Conservation (phyloP, 2,113 vertebrate species). For the Brachirus orientalis region DNA sequence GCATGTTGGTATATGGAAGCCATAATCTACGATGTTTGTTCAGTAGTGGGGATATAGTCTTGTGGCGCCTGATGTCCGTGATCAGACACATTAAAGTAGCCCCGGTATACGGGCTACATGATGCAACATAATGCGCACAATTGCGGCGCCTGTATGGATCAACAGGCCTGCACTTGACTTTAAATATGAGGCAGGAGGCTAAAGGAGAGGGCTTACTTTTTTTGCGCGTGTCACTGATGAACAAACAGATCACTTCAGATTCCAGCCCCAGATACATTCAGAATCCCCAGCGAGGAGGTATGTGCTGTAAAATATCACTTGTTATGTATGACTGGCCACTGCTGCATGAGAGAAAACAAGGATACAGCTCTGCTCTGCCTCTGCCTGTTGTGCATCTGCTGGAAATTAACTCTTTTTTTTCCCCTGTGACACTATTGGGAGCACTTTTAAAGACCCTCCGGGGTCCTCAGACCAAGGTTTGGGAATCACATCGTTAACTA, state of each 20-base stretch:
- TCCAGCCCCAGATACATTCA: not conserved
- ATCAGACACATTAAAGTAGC: conserved; percentile 12
- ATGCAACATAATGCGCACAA: conserved; percentile 35
- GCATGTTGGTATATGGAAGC: conserved; percentile 15
- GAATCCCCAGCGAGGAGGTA: not conserved
- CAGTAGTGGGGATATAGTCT: conserved; percentile 14
- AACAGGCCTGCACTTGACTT: conserved; percentile 6
- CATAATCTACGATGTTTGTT: conserved; percentile 16
- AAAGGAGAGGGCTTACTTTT: not conserved
- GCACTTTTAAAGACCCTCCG: conserved; percentile 17
- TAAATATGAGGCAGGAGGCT: not conserved
- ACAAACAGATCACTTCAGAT: conserved; percentile 16
- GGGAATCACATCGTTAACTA: conserved; percentile 19
- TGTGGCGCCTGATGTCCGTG: not conserved
- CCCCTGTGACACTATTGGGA: conserved; percentile 7
- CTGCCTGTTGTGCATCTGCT: conserved; percentile 16
- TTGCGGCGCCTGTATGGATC: conserved; percentile 22
- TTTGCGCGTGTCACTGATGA: not conserved
- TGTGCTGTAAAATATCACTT: conserved; percentile 17
- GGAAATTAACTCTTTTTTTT: conserved; percentile 19
- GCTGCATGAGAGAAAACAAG: conserved; percentile 8
- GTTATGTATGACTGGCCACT: not conserved
- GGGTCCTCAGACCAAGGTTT: conserved; percentile 24
- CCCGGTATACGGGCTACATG: conserved; percentile 9
- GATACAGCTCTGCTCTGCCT: conserved; percentile 23